Conservation (phyloP, 2,888 invertebrate species). For the Ochlodes sylvanus region DNA sequence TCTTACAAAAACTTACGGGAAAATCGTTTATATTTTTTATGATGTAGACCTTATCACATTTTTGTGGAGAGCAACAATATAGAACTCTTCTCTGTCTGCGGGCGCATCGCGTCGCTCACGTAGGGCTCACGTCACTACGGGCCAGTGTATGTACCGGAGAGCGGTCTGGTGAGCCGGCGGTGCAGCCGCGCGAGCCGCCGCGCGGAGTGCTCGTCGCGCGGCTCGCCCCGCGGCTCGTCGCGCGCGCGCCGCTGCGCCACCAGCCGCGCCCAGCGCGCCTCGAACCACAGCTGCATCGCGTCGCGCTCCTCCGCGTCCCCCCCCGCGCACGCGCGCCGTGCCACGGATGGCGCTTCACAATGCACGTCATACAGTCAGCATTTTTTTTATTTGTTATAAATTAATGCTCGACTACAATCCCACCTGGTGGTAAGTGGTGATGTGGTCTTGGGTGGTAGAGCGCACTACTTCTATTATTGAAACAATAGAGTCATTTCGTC, state of each 20-base stretch:
- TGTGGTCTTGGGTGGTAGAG: too few relatives aligned
- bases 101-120: too few relatives aligned
- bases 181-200: slow-evolving; percentile 67
- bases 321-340: slow-evolving; percentile 46
- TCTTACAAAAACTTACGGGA: too few relatives aligned
- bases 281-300: slow-evolving; percentile 79
- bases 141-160: slow-evolving; percentile 59
- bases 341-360: slow-evolving; percentile 33
- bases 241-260: slow-evolving; percentile 68
- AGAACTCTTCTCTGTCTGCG: too few relatives aligned
- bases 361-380: slow-evolving; percentile 21
- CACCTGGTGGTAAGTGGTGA: too few relatives aligned
- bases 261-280: slow-evolving; percentile 73
- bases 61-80: too few relatives aligned
- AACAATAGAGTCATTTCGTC: too few relatives aligned
- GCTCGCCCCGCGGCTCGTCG: slow-evolving; percentile 55
- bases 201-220: slow-evolving; percentile 57
- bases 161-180: slow-evolving; percentile 65
- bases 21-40: too few relatives aligned
- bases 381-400: not conserved
- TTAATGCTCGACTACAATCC: too few relatives aligned
- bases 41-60: too few relatives aligned
- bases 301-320: slow-evolving; percentile 70
- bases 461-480: too few relatives aligned
- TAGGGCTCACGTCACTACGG: too few relatives aligned